Base-by-base conservation (phyloP, 2,113 vertebrate genomes). In the Enhydra lutris region DNA sequence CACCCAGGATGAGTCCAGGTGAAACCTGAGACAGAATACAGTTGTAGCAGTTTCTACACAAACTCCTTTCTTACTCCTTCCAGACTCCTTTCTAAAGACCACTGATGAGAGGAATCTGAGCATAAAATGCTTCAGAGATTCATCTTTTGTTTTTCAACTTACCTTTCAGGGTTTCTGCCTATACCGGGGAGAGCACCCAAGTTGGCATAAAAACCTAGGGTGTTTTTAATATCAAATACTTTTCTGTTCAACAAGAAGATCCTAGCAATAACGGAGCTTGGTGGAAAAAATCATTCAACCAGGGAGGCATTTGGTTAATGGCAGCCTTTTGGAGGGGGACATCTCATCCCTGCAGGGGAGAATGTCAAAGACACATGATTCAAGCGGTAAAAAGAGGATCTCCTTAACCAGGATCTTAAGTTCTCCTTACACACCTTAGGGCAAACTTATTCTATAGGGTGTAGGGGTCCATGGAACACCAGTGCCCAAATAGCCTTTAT, bases 151-250 rank as follows among this genome's bases (percentile, higher is more conserved):
- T 18, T 50, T 34, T 14, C 17, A 17, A 18, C 21, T 24, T 20
- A 29, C 6, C 4, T 29, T 18, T 23, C 20, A 15, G 8, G 12
- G 3, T n/a, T 39, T 61, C 76, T 47, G 13, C 6, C 5, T 6
- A 1, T n/a, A 45, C 2, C 14, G 1, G 34, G 31, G 45, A 74
- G 2, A 5, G n/a, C 0, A 8, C 7, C 34, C 47, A 31, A 47
- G 29, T 17, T 4, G 6, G 79, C 34, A 61, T 15, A 63, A 5
- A 29, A 11, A 63, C 11, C 45, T 42, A 12, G 42, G 34, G 34
- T 2, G 1, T 57, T 26, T 6, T 45, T 82, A 23, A 24, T 21
- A 80, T 2, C 39, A 61, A 92, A 47, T 63, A 47, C 14, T 24
- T 24, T 42, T 36, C 34, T 71, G 1, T 84, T 73, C 45, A 57